Base-by-base conservation (phyloP, 2,797 vertebrate species). In the Halcyon leucocephala region DNA sequence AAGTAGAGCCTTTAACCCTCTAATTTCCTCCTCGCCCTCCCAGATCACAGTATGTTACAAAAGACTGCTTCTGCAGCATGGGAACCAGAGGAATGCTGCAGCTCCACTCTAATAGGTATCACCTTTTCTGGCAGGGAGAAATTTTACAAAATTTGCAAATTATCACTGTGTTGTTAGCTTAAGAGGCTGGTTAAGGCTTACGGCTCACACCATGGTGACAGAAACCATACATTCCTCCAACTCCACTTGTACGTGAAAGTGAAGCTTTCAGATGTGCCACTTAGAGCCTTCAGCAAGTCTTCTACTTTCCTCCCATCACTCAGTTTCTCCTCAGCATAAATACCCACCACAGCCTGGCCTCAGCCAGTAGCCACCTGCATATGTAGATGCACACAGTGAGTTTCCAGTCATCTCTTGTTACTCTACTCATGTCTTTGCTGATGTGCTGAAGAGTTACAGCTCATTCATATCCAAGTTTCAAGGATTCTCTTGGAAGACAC, bases 381-480 rank as follows among this genome's bases (percentile, higher is more conserved):
- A 10, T 6, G 44, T 5, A 9, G 29, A 84, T 19, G 7, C 61
- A n/a, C 13, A 61, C n/a, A 3, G 0, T 3, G 26, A n/a, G 12
- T 19, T 87, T 76, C 58, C 61, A 4, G 2, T 25, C 37, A 82
- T n/a, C 64, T 69, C 57, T 76, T 76, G 10, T 26, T 44, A 54
- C 33, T 57, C 9, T 48, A 49, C 28, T 64, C 8, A 12, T 2
- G 6, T 19, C 24, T 89, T 49, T 79, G 31, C 35, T 74, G 52
- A 73, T 44, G 52, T 5, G 8, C 57, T 54, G 33, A 44, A 52
- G 21, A 71, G 17, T 66, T 49, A 55, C 3, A 14, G 35, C 18
- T 49, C 60, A 91, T 39, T 77, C 26, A 25, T 28, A 64, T 3
- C 14, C 24, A 89, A 41, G 15, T 74, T 74, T 52, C 28, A 71